phyloP scores from a whole-genome alignment of 2,113 vertebrate species.

The Gallinago undulata region DNA sequence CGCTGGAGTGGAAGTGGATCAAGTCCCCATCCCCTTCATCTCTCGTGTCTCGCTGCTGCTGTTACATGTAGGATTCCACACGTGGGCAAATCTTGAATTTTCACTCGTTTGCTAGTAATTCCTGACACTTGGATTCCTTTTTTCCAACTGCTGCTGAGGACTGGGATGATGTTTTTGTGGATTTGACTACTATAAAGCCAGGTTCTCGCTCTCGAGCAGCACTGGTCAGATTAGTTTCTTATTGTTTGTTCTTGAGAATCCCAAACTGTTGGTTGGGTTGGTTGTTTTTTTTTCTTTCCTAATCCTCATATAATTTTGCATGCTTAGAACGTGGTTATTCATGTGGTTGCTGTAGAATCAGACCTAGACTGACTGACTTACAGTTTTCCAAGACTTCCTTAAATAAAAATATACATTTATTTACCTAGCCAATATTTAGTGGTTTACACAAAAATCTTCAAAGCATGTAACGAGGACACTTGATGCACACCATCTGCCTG shows the following conservation, averaged over 20 bases:
- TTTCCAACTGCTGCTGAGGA: not conserved
- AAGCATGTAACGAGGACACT: not conserved
- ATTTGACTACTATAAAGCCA: not conserved
- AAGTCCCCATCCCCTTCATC: not conserved
- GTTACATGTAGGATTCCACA: not conserved
- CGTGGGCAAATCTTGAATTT: not conserved
- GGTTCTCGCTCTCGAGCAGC: not conserved
- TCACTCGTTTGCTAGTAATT: not conserved
- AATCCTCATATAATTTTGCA: not conserved
- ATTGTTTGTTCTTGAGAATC: not conserved
- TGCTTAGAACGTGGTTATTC: not conserved
- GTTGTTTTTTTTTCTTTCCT: not conserved
- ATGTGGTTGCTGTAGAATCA: not conserved
- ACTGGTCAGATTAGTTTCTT: not conserved
- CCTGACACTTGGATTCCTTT: not conserved
- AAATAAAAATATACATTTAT: not conserved
- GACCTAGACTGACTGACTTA: not conserved
- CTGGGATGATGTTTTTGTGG: not conserved
- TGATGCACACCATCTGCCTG: not conserved
- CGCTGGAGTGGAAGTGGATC: not conserved
- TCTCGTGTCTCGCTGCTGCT: not conserved
- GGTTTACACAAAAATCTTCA: not conserved
- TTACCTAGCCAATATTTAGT: not conserved
- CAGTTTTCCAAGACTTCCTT: not conserved
- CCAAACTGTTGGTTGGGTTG: not conserved